Evolutionary conservation across 2,797 vertebrate genomes (phyloP).

Genomic region (Erethizon dorsatum): DNA sequence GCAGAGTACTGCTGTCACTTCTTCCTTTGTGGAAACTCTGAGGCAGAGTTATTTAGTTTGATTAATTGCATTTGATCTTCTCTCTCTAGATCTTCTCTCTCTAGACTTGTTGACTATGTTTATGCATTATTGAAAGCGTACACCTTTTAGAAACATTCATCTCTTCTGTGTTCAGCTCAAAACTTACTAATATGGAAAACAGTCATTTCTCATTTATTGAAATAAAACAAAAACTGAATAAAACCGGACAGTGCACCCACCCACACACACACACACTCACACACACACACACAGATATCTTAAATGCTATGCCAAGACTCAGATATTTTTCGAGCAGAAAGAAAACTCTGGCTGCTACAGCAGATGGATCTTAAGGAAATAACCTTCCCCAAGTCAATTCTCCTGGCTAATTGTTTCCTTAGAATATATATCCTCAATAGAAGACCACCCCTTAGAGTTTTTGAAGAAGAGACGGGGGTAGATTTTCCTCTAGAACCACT

Average conservation of each 20-base stretch:
- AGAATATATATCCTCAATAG: not conserved
- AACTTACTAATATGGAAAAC: not conserved
- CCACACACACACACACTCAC: not conserved
- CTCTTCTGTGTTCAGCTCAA: not conserved
- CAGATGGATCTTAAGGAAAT: not conserved
- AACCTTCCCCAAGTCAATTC: not conserved
- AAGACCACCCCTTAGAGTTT: not conserved
- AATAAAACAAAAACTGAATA: not conserved
- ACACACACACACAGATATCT: not conserved
- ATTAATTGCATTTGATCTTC: not conserved
- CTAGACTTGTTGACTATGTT: not conserved
- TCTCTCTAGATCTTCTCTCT: constrained; percentile 15
- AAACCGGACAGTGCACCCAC: not conserved
- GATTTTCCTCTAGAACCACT: not conserved
- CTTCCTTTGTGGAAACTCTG: not conserved
- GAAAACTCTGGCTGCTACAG: not conserved
- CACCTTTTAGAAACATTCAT: not conserved
- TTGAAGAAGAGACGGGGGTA: not conserved
- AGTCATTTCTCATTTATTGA: not conserved
- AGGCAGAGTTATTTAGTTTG: not conserved
- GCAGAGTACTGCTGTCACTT: not conserved
- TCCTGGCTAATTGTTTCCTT: not conserved
- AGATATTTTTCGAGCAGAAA: not conserved
- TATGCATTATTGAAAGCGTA: not conserved
- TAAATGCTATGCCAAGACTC: not conserved